Evolutionary conservation across 92 coral and sea anemone species (phyloP), one percentile per base, ranked within the genome.

Genomic region (Metridium senile): DNA sequence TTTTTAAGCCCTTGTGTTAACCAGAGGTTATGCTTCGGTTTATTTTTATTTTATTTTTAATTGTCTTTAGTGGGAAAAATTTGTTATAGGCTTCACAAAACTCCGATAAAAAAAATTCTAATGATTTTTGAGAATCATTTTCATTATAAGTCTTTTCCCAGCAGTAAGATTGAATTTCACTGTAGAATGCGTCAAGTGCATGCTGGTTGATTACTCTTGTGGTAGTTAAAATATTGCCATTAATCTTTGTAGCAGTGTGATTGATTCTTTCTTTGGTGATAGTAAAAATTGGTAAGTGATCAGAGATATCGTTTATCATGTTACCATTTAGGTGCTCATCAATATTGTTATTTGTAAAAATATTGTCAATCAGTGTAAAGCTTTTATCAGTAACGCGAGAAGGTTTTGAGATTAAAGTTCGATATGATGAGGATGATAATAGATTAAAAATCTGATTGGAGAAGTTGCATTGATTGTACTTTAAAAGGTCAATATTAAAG

Each of bases 201-300:
- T 29, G 26, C 17, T 62, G 9, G 2, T 11, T 62, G 11, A 62
- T 27, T 6, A 27, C 3, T 62, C 43, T 62, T 3, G 33, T 10
- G 6, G 26, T 26, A 16, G 1, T 2, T 26, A 11, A 6, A 26
- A 3, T 62, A 68, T 8, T 26, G 9, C 4, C 46, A 33, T 10
- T 10, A 3, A n/a, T 54, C 20, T n/a, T n/a, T n/a, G n/a, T n/a
- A n/a, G 16, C 23, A 54, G 61, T 10, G 3, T 10, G 16, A 54
- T 54, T 3, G 9, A 54, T 10, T 54, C 16, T 4, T 3, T 20
- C 20, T 64, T 64, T 64, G 2, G 34, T 33, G 3, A 64, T 64
- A 13, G 39, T 9, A 33, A 64, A 64, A 10, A 64, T 64, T 26
- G 70, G 70, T 33, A 64, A 23, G 25, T 64, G 70, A 23, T 64